phyloP scores from a whole-genome alignment of 2,113 vertebrate species.

The Pollimyrus isidori region DNA sequence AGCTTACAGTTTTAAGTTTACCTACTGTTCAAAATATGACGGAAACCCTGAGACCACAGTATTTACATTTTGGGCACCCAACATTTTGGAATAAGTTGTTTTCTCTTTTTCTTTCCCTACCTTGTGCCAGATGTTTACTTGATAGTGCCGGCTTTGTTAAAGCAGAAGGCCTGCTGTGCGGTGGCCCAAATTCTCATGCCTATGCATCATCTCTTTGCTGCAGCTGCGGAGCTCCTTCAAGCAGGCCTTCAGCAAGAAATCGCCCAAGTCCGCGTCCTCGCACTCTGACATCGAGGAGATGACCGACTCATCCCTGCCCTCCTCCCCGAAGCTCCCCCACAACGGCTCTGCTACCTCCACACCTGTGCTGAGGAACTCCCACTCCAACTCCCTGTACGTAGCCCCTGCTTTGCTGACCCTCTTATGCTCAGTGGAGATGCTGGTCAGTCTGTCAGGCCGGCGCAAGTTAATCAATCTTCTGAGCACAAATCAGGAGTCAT shows the following conservation, averaged over 20 bases:
- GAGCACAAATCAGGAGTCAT: background rate
- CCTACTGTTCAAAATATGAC: background rate
- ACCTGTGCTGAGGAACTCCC: slow-evolving; percentile 77
- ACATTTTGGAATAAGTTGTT: background rate
- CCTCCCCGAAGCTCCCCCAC: slow-evolving; percentile 86
- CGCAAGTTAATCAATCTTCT: background rate
- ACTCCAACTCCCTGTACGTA: slow-evolving; percentile 87
- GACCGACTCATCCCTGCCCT: slow-evolving; percentile 89
- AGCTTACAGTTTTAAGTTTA: background rate
- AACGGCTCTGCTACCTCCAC: slow-evolving; percentile 65
- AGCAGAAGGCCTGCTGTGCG: background rate
- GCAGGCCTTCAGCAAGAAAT: slow-evolving; percentile 97
- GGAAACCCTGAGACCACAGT: background rate
- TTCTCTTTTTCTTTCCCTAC: background rate
- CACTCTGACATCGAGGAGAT: slow-evolving; percentile 99
- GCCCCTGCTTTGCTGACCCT: background rate
- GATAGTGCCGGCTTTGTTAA: background rate
- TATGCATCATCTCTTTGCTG: slow-evolving; percentile 28
- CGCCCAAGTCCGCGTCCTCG: slow-evolving; percentile 93
- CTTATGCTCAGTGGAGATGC: background rate
- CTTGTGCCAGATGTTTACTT: background rate
- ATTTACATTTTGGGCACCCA: background rate
- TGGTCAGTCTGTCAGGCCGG: background rate
- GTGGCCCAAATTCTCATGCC: background rate
- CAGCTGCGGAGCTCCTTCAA: slow-evolving; percentile 98